Evolutionary conservation across 2,888 invertebrate species (phyloP).

Genomic region (Sinodicranocentrus sp.): DNA sequence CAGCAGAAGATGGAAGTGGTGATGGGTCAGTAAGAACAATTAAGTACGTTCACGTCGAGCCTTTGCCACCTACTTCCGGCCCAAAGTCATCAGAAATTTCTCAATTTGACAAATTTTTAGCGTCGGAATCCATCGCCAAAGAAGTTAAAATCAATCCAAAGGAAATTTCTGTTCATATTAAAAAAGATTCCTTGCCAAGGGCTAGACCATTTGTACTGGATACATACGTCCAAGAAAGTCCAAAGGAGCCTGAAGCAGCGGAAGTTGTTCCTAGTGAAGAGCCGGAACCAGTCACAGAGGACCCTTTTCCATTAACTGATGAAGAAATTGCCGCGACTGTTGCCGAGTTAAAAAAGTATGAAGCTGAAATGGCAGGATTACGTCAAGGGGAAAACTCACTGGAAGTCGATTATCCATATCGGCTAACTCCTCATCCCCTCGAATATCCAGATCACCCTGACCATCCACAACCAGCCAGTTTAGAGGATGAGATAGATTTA

Average conservation of each 20-base stretch:
- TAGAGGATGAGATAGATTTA: slow-evolving; percentile 56
- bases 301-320: slow-evolving; percentile 67
- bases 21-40: slow-evolving; percentile 40
- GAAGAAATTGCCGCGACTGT: slow-evolving; percentile 73
- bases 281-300: slow-evolving; percentile 39
- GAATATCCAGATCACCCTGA: slow-evolving; percentile 76
- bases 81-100: slow-evolving; percentile 7
- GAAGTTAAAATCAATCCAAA: slow-evolving; percentile 51
- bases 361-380: slow-evolving; percentile 44
- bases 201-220: slow-evolving; percentile 41
- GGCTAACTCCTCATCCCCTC: slow-evolving; percentile 73
- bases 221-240: slow-evolving; percentile 33
- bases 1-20: slow-evolving; percentile 23
- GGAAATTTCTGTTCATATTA: slow-evolving; percentile 54
- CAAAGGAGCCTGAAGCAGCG: slow-evolving; percentile 14
- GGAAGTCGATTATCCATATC: slow-evolving; percentile 70
- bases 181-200: slow-evolving; percentile 24
- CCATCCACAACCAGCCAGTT: slow-evolving; percentile 70
- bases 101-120: slow-evolving; percentile 36
- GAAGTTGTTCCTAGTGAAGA: background rate
- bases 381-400: slow-evolving; percentile 70
- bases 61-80: slow-evolving; percentile 11
- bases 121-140: slow-evolving; percentile 30
- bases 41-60: slow-evolving; percentile 65
- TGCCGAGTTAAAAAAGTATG: slow-evolving; percentile 73